A percentile compares a stretch with the other conserved stretches of the same genome.
These are phyloP conservation scores for Leptinotarsa rubiginosa DNA, from an alignment of 2,888 invertebrate genomes.

Conservation along the genomic window DNA sequence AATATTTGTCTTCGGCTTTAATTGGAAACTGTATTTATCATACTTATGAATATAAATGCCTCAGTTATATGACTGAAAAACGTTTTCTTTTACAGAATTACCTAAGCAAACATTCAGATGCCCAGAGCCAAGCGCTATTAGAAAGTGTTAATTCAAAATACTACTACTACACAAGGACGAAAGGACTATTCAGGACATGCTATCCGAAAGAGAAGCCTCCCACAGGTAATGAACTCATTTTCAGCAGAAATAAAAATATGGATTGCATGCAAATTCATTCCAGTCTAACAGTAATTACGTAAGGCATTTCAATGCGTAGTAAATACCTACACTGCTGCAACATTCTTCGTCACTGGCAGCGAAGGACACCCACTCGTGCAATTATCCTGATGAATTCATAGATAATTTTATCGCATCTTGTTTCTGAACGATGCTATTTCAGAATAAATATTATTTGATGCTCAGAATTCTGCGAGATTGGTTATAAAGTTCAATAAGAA, in stretches of 20 bases:
- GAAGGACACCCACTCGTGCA: constrained; percentile 6
- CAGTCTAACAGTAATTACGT: constrained; percentile 21
- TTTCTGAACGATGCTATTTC: no score
- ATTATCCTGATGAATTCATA: neutral
- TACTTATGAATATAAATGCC: neutral
- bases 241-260: constrained; percentile 22
- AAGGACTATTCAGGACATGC: constrained; percentile 93
- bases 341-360: constrained; percentile 5
- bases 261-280: constrained; percentile 7
- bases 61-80: neutral
- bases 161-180: constrained; percentile 91
- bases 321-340: constrained; percentile 2
- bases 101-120: constrained; percentile 77
- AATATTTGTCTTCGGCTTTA: no score
- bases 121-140: constrained; percentile 77
- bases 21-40: neutral
- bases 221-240: constrained; percentile 71
- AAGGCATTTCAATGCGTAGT: constrained; percentile 7
- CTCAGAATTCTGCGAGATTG: no score
- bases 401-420: no score
- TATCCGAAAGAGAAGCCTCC: constrained; percentile 93
- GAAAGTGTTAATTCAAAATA: constrained; percentile 87
- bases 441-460: no score
- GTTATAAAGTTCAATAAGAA: no score
- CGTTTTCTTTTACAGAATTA: constrained; percentile 71